A percentile compares a stretch with the other conserved stretches of the same genome.
Conservation (phyloP, 2,888 invertebrate species). For the Drosophila differens region DNA sequence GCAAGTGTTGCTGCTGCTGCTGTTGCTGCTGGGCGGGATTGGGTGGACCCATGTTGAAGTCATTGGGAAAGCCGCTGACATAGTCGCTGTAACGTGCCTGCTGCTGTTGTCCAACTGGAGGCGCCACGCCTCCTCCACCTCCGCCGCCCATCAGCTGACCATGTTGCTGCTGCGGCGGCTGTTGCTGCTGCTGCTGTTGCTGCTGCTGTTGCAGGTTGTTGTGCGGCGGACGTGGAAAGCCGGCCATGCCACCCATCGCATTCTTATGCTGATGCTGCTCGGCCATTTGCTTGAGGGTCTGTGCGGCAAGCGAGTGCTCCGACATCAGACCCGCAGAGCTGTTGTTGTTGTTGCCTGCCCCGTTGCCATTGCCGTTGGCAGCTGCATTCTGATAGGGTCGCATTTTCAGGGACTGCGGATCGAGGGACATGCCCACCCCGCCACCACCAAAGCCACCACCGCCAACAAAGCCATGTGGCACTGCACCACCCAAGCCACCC, state of each 20-base stretch:
- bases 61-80: slow-evolving; percentile 86
- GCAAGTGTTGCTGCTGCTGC: slow-evolving; percentile 78
- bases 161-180: slow-evolving; percentile 83
- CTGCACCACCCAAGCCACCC: slow-evolving; percentile 74
- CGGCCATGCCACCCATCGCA: slow-evolving; percentile 88
- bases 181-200: slow-evolving; percentile 85
- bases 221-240: slow-evolving; percentile 86
- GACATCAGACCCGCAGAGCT: slow-evolving; percentile 85
- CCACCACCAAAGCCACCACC: slow-evolving; percentile 73
- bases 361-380: slow-evolving; percentile 76
- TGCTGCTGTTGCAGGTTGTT: slow-evolving; percentile 82
- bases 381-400: slow-evolving; percentile 49
- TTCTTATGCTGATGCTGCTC: slow-evolving; percentile 97
- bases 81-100: slow-evolving; percentile 88
- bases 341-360: slow-evolving; percentile 72
- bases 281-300: slow-evolving; percentile 98
- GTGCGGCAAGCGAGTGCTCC: slow-evolving; percentile 96
- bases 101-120: slow-evolving; percentile 44
- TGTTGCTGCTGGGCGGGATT: slow-evolving; percentile 76
- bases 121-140: slow-evolving; percentile 21
- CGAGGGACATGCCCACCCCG: slow-evolving; percentile 58
- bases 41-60: slow-evolving; percentile 85
- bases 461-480: slow-evolving; percentile 71
- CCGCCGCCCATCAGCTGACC: slow-evolving; percentile 81
- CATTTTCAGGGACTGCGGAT: slow-evolving; percentile 73